These are phyloP conservation scores for Stichopus chloronotus DNA, from an alignment of 35 echinoderm and acorn worm species.

Conservation along the genomic window DNA sequence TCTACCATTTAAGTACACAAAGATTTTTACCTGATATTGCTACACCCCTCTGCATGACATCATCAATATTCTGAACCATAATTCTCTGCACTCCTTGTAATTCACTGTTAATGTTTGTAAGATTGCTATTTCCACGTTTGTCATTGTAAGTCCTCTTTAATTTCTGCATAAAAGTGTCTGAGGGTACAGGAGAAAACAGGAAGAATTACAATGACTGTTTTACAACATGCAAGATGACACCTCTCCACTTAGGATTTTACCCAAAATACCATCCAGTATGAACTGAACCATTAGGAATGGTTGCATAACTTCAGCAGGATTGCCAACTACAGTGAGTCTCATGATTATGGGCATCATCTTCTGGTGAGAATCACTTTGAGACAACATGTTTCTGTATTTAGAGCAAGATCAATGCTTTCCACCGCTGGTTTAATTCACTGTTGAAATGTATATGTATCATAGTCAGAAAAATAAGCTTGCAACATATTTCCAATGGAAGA, in stretches of 20 bases:
- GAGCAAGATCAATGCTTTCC: no score
- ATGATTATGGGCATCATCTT: no score
- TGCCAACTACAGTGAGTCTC: no score
- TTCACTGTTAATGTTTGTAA: slow-evolving; percentile 86
- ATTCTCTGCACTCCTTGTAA: slow-evolving; percentile 98
- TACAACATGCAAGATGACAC: background rate
- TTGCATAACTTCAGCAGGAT: no score
- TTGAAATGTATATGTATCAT: no score
- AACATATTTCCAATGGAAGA: background rate
- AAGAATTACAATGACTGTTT: slow-evolving; percentile 2
- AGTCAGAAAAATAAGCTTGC: background rate
- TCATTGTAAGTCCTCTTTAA: slow-evolving; percentile 92
- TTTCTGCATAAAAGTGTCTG: slow-evolving; percentile 96
- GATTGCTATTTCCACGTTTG: slow-evolving; percentile 71
- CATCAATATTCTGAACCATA: slow-evolving; percentile 99
- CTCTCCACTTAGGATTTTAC: background rate
- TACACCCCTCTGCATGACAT: slow-evolving; percentile 98
- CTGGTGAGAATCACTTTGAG: no score
- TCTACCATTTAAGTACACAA: no score
- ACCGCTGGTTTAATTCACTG: no score
- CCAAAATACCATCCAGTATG: background rate
- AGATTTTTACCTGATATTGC: slow-evolving; percentile 71
- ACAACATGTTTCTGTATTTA: no score
- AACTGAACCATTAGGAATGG: no score
- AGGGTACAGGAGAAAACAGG: background rate